These are phyloP conservation scores for Hippasteria phrygiana DNA, from an alignment of 53 echinoderm and acorn worm genomes.

Conservation along the genomic window DNA sequence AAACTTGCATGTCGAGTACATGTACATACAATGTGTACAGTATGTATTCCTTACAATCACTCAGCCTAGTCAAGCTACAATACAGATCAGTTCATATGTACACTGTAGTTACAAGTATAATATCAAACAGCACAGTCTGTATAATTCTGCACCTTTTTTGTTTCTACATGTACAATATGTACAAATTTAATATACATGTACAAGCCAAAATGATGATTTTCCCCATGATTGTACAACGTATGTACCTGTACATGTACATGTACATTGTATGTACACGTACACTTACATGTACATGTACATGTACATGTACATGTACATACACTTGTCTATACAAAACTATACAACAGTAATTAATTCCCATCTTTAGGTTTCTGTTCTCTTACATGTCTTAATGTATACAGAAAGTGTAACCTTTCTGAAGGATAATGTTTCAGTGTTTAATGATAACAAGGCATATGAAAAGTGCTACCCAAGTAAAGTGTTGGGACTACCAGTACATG, in stretches of 20 bases:
- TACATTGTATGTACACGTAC: neutral
- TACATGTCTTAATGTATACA: no score
- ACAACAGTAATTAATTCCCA: no score
- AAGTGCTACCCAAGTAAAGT: no score
- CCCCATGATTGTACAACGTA: conserved; percentile 4
- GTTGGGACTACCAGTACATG: no score
- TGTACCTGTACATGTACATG: neutral
- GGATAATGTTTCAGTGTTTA: no score
- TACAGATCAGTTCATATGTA: neutral
- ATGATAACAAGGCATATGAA: no score
- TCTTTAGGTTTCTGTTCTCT: no score
- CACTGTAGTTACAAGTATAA: conserved; percentile 10
- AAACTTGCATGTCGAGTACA: no score
- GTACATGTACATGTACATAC: neutral
- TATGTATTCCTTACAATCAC: neutral
- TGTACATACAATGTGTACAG: no score
- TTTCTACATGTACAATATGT: conserved; percentile 22
- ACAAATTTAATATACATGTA: conserved; percentile 23
- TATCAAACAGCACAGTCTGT: conserved; percentile 39
- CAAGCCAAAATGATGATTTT: neutral
- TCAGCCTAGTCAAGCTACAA: neutral
- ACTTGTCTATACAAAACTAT: no score
- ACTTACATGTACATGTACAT: neutral
- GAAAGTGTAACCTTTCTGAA: no score
- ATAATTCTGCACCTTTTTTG: conserved; percentile 36